Percentiles rank a stretch among this genome's conserved stretches.
Conservation (phyloP, 2,888 invertebrate species). For the Lasiommata megera region DNA sequence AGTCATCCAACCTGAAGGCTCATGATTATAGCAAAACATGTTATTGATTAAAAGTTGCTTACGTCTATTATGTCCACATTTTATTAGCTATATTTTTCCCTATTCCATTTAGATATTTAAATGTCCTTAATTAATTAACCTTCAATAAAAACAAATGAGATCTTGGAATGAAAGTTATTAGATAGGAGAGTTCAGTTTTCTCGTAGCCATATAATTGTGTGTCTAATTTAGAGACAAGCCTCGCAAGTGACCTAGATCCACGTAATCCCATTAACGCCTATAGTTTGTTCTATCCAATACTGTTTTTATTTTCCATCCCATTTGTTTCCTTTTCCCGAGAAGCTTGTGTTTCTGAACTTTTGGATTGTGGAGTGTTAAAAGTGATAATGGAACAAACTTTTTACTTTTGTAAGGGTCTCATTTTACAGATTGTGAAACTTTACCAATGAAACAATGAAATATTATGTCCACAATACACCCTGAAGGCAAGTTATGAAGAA, state of each 20-base stretch:
- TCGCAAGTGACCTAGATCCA: slow-evolving; percentile 26
- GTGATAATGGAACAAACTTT: background rate
- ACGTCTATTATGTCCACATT: no score
- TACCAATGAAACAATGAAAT: background rate
- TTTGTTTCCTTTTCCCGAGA: slow-evolving; percentile 12
- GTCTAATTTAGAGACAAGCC: slow-evolving; percentile 24
- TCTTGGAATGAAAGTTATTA: background rate
- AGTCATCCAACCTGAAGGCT: no score
- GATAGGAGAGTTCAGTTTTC: background rate
- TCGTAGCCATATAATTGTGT: slow-evolving; percentile 25
- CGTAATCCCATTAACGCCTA: slow-evolving; percentile 27
- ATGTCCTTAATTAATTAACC: no score
- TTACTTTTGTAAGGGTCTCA: background rate
- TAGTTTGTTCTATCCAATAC: slow-evolving; percentile 17
- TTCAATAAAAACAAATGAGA: background rate
- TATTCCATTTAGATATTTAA: no score
- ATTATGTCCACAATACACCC: background rate
- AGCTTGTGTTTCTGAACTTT: slow-evolving; percentile 1
- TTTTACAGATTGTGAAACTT: background rate
- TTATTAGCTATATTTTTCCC: no score
- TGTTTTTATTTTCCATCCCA: slow-evolving; percentile 21
- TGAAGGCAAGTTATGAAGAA: no score
- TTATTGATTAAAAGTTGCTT: no score
- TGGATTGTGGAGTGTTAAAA: background rate
- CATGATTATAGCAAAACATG: no score